Evolutionary conservation across 2,888 invertebrate genomes (phyloP).

Genomic region (Thyatira batis): DNA sequence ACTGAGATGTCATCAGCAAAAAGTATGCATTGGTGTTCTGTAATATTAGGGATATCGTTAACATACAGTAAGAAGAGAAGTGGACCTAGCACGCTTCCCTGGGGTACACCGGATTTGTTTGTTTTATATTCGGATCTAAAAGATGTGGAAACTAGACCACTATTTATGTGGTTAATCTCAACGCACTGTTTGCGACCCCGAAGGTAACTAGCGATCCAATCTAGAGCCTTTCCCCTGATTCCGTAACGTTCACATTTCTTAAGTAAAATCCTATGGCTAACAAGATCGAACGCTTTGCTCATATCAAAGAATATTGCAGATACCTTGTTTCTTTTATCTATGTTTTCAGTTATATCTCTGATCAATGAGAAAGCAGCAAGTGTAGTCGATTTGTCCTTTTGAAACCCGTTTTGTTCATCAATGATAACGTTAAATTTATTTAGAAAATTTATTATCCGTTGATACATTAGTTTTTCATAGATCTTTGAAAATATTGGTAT

Average conservation of each 20-base stretch:
- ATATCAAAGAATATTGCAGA: conserved; percentile 13
- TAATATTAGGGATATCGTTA: neutral
- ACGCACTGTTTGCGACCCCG: neutral
- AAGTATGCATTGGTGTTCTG: neutral
- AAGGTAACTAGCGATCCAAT: neutral
- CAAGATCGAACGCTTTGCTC: conserved; percentile 15
- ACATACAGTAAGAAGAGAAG: too few species aligned
- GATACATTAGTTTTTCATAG: too few species aligned
- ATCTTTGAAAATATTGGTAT: too few species aligned
- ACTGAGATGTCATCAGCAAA: conserved; percentile 6
- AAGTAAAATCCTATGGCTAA: neutral
- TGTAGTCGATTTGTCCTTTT: conserved; percentile 13
- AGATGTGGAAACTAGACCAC: neutral
- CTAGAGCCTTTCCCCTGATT: conserved; percentile 2
- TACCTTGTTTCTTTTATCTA: conserved; percentile 5
- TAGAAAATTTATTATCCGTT: too few species aligned
- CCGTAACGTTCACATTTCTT: conserved; percentile 6
- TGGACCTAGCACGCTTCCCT: neutral
- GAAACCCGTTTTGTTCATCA: conserved; percentile 16
- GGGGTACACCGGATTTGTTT: conserved; percentile 1
- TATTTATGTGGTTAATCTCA: neutral
- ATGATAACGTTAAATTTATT: too few species aligned
- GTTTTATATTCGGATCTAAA: neutral
- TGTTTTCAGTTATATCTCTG: conserved; percentile 1
- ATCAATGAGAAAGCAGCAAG: conserved; percentile 8